Conservation (phyloP, 2,113 vertebrate species). For the Centropus unirufus region DNA sequence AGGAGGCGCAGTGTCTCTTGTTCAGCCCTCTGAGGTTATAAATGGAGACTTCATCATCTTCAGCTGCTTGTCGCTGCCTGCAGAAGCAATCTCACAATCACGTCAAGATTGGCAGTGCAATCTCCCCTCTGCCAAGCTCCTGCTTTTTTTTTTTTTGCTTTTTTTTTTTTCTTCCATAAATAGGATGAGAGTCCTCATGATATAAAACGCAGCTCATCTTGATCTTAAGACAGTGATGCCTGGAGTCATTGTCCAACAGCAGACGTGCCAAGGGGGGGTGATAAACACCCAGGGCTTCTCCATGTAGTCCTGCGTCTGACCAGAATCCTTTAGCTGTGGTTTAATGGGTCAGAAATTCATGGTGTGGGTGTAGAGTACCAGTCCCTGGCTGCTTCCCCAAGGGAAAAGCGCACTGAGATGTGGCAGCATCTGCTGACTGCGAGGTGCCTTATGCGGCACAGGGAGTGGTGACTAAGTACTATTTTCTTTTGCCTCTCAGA, state of each 20-base stretch:
- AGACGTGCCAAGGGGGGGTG: fast-evolving
- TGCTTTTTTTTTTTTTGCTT: background rate
- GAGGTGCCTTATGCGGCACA: background rate
- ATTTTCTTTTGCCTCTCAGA: too few relatives aligned
- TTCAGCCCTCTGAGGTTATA: background rate
- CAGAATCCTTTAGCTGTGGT: fast-evolving
- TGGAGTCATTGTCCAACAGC: fast-evolving
- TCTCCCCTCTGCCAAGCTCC: background rate
- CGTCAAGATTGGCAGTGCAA: background rate
- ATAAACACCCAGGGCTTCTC: background rate
- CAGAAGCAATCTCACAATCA: background rate
- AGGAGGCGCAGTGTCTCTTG: background rate
- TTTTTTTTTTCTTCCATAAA: background rate
- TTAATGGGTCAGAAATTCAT: background rate
- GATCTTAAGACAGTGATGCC: background rate
- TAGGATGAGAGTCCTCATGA: background rate
- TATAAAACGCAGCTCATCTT: background rate
- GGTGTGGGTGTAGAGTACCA: fast-evolving
- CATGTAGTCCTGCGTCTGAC: fast-evolving
- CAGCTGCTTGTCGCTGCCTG: background rate
- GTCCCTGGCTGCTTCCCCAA: background rate
- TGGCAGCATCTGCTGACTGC: background rate
- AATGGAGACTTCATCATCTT: background rate
- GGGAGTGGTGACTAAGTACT: background rate
- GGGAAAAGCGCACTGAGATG: background rate